Base-by-base conservation (phyloP, 2,888 invertebrate species). In the Galeopsomyia nigrocyanea region DNA sequence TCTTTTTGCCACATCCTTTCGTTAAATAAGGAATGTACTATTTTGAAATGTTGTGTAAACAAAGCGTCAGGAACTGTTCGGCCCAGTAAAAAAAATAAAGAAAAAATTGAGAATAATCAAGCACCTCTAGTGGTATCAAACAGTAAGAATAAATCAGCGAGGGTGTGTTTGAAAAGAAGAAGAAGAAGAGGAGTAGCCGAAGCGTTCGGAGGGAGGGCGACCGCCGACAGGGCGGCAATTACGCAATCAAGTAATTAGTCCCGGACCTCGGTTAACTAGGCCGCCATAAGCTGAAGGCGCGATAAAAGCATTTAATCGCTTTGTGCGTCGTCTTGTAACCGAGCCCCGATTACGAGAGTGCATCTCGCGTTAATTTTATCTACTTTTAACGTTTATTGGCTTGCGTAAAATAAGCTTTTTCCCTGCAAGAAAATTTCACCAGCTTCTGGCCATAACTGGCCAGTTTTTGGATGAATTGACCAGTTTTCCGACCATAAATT, bases 191-290 rank as follows among this genome's bases (percentile, higher is more conserved):
- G n/a, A n/a, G n/a, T n/a, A n/a, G n/a, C n/a, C 63, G 21, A 46
- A 51, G 21, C 26, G 21, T 55, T 62, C 79, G 53, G 78, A 74
- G 26, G n/a, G 62, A 51, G 75, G 78, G 78, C 75, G 75, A 78
- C 77, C 74, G 78, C 76, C 80, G 75, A 71, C 79, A 81, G 82
- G 78, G 79, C 78, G 79, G 82, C 82, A 85, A 84, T 85, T 84
- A 84, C 82, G 82, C 81, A 84, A 84, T 84, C 84, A 82, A 84
- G 82, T 84, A 84, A 85, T 84, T 84, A 85, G 82, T 82, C 83
- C 82, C 83, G 81, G 83, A 84, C 82, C 83, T 82, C 74, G 79
- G 82, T 75, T 82, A 84, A 83, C 83, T 73, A 78, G 78, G 79
- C 80, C 79, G 77, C 73, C 69, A 69, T 78, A 77, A 79, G 77